Conservation (phyloP, 1,140 invertebrate species). For the Hormaphis cornu region DNA sequence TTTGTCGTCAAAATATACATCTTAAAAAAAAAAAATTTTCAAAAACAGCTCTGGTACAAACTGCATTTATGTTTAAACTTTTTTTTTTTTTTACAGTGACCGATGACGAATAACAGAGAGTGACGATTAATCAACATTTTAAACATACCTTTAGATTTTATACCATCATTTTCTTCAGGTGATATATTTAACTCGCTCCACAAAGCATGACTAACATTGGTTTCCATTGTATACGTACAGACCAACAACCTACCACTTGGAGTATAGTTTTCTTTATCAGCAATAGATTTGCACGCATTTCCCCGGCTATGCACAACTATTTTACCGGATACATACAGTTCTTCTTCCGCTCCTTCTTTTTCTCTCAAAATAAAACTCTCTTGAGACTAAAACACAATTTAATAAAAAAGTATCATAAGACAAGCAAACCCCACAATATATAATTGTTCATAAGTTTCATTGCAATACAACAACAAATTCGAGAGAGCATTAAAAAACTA, state of each 20-base stretch:
- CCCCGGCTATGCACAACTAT: conserved; percentile 61
- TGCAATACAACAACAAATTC: no score
- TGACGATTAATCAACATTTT: no score
- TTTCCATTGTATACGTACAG: conserved; percentile 68
- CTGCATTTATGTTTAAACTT: no score
- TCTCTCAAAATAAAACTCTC: conserved; percentile 38
- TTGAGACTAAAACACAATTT: conserved; percentile 37
- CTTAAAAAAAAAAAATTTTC: no score
- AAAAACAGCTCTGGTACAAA: no score
- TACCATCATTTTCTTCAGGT: background rate
- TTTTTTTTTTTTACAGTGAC: no score
- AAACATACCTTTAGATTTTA: background rate
- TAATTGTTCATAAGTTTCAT: no score
- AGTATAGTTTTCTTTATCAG: conserved; percentile 37
- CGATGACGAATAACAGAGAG: no score
- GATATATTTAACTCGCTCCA: conserved; percentile 45
- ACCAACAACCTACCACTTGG: conserved; percentile 45
- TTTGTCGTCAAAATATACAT: no score
- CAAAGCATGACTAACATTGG: conserved; percentile 67
- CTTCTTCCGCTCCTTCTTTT: conserved; percentile 57
- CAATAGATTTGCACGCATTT: conserved; percentile 30
- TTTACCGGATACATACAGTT: conserved; percentile 75
- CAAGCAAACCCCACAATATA: no score
- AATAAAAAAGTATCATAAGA: conserved; percentile 31
- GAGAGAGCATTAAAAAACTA: no score